These are phyloP conservation scores for Callinectes sapidus DNA, from an alignment of 2,888 invertebrate species.

Conservation along the genomic window DNA sequence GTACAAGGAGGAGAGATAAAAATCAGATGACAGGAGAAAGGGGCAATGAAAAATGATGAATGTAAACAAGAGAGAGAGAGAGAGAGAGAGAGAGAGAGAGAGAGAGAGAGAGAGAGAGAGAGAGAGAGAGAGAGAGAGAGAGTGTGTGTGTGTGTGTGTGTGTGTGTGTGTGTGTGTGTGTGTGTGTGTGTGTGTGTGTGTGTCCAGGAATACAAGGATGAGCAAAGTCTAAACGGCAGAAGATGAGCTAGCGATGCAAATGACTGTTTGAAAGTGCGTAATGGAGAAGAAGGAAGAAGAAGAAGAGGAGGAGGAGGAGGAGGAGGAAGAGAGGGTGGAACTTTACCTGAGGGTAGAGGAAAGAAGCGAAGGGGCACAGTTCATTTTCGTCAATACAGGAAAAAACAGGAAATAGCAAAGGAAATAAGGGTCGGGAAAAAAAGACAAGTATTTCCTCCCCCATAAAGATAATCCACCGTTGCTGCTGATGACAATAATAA, in stretches of 20 bases:
- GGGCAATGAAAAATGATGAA: conserved; percentile 8
- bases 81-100: conserved; percentile 17
- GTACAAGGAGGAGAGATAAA: background rate
- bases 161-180: no score
- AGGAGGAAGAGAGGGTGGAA: background rate
- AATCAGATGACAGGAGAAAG: background rate
- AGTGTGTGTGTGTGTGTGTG: no score
- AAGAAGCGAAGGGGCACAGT: background rate
- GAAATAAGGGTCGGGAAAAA: background rate
- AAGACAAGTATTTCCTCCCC: conserved; percentile 8
- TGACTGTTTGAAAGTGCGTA: background rate
- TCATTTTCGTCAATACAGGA: background rate
- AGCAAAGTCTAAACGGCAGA: background rate
- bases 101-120: background rate
- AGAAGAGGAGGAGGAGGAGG: background rate
- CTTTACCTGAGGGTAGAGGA: background rate
- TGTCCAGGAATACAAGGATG: background rate
- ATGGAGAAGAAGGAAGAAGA: background rate
- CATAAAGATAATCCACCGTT: background rate
- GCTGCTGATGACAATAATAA: background rate
- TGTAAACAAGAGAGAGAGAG: background rate
- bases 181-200: no score
- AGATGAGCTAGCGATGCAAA: conserved; percentile 5
- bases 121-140: no score
- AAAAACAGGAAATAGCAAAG: background rate